These are phyloP conservation scores for Benitochromis conjunctus DNA, from an alignment of 2,113 vertebrate genomes.

Conservation along the genomic window DNA sequence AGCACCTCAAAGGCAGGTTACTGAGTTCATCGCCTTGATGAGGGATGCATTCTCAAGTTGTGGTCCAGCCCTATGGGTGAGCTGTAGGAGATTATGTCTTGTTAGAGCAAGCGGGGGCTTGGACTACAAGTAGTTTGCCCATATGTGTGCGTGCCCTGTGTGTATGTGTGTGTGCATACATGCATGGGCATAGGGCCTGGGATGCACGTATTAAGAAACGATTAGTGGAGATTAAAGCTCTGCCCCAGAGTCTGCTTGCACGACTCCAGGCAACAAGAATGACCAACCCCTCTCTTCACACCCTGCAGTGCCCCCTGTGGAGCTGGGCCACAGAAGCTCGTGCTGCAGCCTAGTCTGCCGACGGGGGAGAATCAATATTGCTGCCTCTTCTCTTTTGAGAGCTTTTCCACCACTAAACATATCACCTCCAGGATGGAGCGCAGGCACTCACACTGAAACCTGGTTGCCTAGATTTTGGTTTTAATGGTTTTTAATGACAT, in stretches of 20 bases:
- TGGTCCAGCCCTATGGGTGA: background rate
- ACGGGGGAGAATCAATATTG: constrained; percentile 57
- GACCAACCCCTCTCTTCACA: constrained; percentile 22
- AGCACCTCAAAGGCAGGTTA: background rate
- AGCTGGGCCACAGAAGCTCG: constrained; percentile 27
- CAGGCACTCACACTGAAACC: background rate
- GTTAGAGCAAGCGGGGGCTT: constrained; percentile 16
- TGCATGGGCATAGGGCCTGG: constrained; percentile 36
- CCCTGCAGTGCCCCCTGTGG: constrained; percentile 29
- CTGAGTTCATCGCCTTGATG: background rate
- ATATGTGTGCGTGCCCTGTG: background rate
- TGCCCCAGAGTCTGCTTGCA: constrained; percentile 62
- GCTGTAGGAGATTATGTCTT: constrained; percentile 46
- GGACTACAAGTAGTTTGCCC: constrained; percentile 19
- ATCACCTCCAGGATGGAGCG: constrained; percentile 5
- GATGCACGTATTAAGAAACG: constrained; percentile 76
- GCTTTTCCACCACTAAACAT: constrained; percentile 40
- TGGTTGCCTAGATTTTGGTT: constrained; percentile 3
- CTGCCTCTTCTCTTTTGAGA: constrained; percentile 3
- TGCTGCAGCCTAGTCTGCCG: constrained; percentile 5
- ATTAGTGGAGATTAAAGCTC: constrained; percentile 82
- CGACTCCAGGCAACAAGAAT: constrained; percentile 66
- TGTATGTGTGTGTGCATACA: background rate
- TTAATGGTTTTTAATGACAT: constrained; percentile 4
- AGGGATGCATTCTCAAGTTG: constrained; percentile 6